A percentile compares a stretch with the other conserved stretches of the same genome.
Evolutionary conservation across 2,888 invertebrate species (phyloP).

Genomic region (Ametastegia equiseti): DNA sequence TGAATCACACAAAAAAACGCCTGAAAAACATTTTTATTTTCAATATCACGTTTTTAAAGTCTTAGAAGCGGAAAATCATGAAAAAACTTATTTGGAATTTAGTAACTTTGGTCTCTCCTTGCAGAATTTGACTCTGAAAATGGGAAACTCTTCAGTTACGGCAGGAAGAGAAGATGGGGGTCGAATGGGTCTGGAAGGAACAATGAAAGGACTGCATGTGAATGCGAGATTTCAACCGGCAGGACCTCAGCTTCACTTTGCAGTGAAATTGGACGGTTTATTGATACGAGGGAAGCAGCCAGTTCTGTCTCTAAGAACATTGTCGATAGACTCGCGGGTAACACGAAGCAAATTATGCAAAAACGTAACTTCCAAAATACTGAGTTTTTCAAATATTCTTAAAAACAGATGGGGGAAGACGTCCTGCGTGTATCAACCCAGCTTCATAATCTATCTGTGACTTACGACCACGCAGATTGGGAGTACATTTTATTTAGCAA

Average conservation of each 20-base stretch:
- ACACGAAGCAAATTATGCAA: not conserved
- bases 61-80: not conserved
- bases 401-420: constrained; percentile 68
- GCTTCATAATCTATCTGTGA: constrained; percentile 83
- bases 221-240: constrained; percentile 71
- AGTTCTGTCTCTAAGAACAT: constrained; percentile 67
- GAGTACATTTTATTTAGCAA: constrained; percentile 66
- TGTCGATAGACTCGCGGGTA: constrained; percentile 70
- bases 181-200: constrained; percentile 84
- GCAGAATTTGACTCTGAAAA: constrained; percentile 85
- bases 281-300: constrained; percentile 71
- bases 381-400: constrained; percentile 55
- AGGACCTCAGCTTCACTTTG: constrained; percentile 64
- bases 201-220: constrained; percentile 82
- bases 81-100: no score
- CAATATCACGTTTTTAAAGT: not conserved
- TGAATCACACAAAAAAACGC: no score
- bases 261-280: constrained; percentile 69
- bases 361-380: not conserved
- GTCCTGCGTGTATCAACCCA: constrained; percentile 69
- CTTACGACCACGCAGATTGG: constrained; percentile 82
- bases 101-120: no score
- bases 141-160: constrained; percentile 84
- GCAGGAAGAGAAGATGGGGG: constrained; percentile 83
- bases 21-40: not conserved